A percentile compares a stretch with the other conserved stretches of the same genome.
These are phyloP conservation scores for Eupristina koningsbergeri DNA, from an alignment of 1,140 invertebrate species.

Conservation along the genomic window DNA sequence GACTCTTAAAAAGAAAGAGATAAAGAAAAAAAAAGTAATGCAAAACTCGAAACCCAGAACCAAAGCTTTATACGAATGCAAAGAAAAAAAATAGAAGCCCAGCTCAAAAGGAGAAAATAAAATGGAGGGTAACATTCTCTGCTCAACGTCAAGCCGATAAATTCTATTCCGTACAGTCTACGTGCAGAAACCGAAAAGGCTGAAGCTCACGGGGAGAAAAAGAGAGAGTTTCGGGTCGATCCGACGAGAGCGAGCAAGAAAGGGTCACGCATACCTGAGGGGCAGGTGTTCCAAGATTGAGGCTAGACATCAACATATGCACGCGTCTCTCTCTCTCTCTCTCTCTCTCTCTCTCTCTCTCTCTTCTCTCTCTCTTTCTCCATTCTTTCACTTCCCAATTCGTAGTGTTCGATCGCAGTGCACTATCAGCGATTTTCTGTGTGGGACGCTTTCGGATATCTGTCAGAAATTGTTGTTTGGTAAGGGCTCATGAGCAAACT, in stretches of 20 bases:
- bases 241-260: not conserved
- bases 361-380: not conserved
- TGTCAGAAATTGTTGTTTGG: constrained; percentile 19
- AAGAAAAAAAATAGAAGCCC: too few relatives aligned
- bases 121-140: not conserved
- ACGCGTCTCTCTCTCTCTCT: not conserved
- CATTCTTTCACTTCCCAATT: too few relatives aligned
- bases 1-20: not conserved
- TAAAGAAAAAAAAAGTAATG: not conserved
- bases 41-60: not conserved
- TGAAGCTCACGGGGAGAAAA: not conserved
- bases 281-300: constrained; percentile 29
- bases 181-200: not conserved
- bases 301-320: not conserved
- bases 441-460: not conserved
- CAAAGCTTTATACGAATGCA: not conserved
- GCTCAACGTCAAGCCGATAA: not conserved
- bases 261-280: constrained; percentile 34
- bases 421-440: not conserved
- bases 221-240: not conserved
- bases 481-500: not conserved
- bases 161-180: not conserved
- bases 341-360: not conserved
- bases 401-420: not conserved
- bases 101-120: not conserved